Conservation (phyloP, 2,888 invertebrate species). For the Neoitamus cyanurus region DNA sequence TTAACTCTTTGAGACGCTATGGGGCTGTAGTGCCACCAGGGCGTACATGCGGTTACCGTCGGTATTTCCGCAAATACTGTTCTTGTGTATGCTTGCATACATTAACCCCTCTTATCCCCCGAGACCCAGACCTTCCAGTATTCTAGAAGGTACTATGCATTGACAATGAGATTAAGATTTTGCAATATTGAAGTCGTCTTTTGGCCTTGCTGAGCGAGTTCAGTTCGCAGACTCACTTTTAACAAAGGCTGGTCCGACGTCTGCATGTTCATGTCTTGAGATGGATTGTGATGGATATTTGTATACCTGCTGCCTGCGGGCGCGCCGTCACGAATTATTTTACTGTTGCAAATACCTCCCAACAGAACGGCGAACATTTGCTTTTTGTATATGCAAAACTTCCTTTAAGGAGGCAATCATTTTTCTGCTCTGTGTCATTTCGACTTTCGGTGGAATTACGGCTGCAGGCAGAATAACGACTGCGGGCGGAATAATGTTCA, state of each 20-base stretch:
- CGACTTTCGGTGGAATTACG: no score
- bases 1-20: not conserved
- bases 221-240: not conserved
- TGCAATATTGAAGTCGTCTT: not conserved
- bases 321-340: not conserved
- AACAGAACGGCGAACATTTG: no score
- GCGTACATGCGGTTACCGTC: not conserved
- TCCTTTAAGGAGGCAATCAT: no score
- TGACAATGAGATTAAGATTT: slow-evolving; percentile 5
- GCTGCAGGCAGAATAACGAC: no score
- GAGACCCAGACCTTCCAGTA: not conserved
- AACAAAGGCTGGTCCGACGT: no score
- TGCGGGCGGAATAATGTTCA: no score
- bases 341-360: not conserved
- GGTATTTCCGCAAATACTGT: not conserved
- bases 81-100: not conserved
- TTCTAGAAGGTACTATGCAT: not conserved
- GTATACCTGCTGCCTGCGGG: not conserved
- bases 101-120: not conserved
- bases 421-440: no score
- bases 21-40: not conserved
- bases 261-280: not conserved
- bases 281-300: slow-evolving; percentile 29
- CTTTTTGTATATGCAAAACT: no score
- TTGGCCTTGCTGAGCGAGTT: not conserved